Conservation (phyloP, 92 coral and sea anemone genomes). For the Anthopleura xanthogrammica region DNA sequence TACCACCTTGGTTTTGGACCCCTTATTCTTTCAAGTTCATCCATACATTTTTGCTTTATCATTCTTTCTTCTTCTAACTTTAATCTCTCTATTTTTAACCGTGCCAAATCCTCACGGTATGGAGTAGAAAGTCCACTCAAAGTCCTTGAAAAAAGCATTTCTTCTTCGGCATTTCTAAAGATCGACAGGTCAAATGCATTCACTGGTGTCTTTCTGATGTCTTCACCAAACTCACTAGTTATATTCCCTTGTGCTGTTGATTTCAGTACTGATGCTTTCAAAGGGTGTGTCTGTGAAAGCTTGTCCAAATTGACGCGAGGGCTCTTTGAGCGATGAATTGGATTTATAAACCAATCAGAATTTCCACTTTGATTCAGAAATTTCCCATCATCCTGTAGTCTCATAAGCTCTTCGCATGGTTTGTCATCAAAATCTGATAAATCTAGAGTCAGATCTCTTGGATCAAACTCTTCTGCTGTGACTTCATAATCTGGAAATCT, state of each 20-base stretch:
- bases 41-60: slow-evolving; percentile 57
- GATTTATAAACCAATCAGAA: slow-evolving; percentile 81
- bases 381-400: slow-evolving; percentile 59
- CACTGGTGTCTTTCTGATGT: slow-evolving; percentile 70
- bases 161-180: slow-evolving; percentile 81
- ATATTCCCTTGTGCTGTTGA: slow-evolving; percentile 74
- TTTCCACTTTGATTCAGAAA: slow-evolving; percentile 50
- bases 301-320: slow-evolving; percentile 62
- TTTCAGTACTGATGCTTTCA: slow-evolving; percentile 80
- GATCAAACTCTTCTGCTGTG: slow-evolving; percentile 67
- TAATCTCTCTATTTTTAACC: slow-evolving; percentile 70
- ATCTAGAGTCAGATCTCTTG: slow-evolving; percentile 61
- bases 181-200: slow-evolving; percentile 78
- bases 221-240: slow-evolving; percentile 64
- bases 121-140: slow-evolving; percentile 89
- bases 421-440: slow-evolving; percentile 80
- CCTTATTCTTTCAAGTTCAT: slow-evolving; percentile 87
- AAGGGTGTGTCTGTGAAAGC: slow-evolving; percentile 66
- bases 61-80: slow-evolving; percentile 85
- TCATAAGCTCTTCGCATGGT: slow-evolving; percentile 70
- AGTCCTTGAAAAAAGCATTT: slow-evolving; percentile 84
- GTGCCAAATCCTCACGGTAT: slow-evolving; percentile 79
- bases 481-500: slow-evolving; percentile 52
- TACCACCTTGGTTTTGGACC: slow-evolving; percentile 97
- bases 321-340: slow-evolving; percentile 65